Evolutionary conservation across 2,797 vertebrate species (phyloP), one percentile per base, ranked within the genome.

Genomic region (Eutrigla gurnardus): DNA sequence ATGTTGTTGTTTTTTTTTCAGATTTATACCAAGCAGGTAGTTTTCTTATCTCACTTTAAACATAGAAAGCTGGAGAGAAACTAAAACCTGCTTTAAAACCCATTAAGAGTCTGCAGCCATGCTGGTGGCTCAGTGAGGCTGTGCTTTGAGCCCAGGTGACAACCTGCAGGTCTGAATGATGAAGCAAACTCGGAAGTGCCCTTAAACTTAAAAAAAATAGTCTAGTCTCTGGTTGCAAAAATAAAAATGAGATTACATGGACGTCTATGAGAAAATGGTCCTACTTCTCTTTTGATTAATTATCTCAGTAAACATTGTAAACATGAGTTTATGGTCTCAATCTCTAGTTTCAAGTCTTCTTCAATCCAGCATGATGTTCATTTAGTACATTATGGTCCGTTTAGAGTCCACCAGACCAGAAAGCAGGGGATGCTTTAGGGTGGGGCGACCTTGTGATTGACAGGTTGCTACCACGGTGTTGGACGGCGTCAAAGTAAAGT

Each of bases 71-170:
- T 65, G 53, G 33, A 52, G 18, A 33, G 33, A 57, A 50, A 57
- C 36, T 49, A 42, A 12, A 42, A 33, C 17, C 10, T 25, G 46
- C 17, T 39, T 54, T 15, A 68, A 46, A 57, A 36, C 14, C 36
- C 42, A 36, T 4, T 40, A 12, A 49, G 46, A 50, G 67, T 39
- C 46, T 15, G 17, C n/a, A 68, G 45, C 36, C 14, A 49, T 33
- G 64, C 64, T 53, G 35, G 49, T 12, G 37, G 32, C 47, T 15
- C 47, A 18, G 25, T 53, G 68, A 62, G 17, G 39, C 59, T 17
- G 32, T 18, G 69, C 15, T 69, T 47, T 50, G 36, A 65, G 65
- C 43, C 60, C 17, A 18, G 25, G 50, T 32, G 33, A 32, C 25
- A 32, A 52, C 50, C 11, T 12, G 2, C 10, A 4, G 50, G 50